Evolutionary conservation across 1,140 invertebrate genomes (phyloP), one percentile per base, ranked within the genome.

Genomic region (Musca domestica): DNA sequence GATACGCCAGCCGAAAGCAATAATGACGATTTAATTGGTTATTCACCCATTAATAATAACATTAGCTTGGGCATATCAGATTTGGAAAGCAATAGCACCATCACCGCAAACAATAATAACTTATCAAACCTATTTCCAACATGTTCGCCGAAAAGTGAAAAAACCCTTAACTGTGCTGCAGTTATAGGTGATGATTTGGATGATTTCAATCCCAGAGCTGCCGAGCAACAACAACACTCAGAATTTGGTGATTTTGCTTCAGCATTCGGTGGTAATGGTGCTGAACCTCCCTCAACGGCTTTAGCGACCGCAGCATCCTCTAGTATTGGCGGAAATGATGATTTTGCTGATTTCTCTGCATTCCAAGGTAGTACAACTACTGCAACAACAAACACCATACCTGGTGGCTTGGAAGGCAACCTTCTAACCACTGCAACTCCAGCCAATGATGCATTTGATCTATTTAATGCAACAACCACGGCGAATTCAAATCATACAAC

Each of bases 161-260:
- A 66, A 25, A 64, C 48, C 7, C 72, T 74, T 23, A 73, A 73
- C 1, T 83, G 84, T 52, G 70, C 72, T 68, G 72, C 75, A 25
- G 63, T 74, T n/a, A 69, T 70, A 63, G 70, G 69, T 17, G 73
- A 80, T 64, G 74, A 75, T 69, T 70, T 80, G 25, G 86, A 87
- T 72, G 87, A 88, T 70, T 88, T 88, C 66, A 85, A 88, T 76
- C 87, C 87, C 10, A 72, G 83, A 19, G 67, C 75, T 34, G 74
- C 78, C 61, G 84, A 83, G 72, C 17, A 65, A 17, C 58, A 71
- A 76, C 10, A 81, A 74, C n/a, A n/a, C 51, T 78, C 84, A 51
- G 91, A 93, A 54, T 94, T 95, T 82, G 92, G 92, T 1, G 92
- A 95, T 81, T 96, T 95, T 81, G 84, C 88, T 19, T 86, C 87